phyloP scores from a whole-genome alignment of 2,113 vertebrate species.

The Ia io region DNA sequence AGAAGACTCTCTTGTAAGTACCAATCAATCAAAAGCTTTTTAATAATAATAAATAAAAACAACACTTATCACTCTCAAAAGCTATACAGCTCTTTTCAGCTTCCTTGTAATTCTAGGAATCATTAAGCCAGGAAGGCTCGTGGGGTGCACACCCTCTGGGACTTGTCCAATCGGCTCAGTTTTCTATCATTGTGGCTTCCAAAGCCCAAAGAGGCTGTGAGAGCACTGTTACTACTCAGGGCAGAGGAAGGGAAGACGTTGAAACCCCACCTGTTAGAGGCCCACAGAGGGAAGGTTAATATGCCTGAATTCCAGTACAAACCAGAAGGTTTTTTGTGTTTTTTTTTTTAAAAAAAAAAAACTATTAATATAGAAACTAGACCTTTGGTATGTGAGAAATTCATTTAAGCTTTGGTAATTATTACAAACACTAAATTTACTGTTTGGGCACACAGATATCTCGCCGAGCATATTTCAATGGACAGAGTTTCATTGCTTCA shows the following conservation, averaged over 20 bases:
- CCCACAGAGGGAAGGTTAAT: background rate
- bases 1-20: conserved; percentile 95
- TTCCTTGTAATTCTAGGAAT: background rate
- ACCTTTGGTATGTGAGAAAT: background rate
- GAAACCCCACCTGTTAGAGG: background rate
- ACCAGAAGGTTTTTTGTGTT: background rate
- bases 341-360: background rate
- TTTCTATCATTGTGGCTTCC: background rate
- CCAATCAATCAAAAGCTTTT: background rate
- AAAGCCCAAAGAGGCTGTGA: background rate
- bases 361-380: background rate
- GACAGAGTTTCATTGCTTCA: conserved; percentile 92
- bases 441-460: conserved; percentile 88
- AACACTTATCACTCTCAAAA: background rate
- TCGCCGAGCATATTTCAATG: conserved; percentile 93
- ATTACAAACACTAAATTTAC: background rate
- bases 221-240: background rate
- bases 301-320: background rate
- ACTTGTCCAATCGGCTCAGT: background rate
- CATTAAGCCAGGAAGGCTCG: background rate
- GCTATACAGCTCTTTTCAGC: background rate
- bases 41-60: background rate
- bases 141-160: background rate
- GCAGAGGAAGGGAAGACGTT: background rate
- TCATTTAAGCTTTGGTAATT: background rate